Base-by-base conservation (phyloP, 2,113 vertebrate species). In the Tretioscincus oriximinensis region DNA sequence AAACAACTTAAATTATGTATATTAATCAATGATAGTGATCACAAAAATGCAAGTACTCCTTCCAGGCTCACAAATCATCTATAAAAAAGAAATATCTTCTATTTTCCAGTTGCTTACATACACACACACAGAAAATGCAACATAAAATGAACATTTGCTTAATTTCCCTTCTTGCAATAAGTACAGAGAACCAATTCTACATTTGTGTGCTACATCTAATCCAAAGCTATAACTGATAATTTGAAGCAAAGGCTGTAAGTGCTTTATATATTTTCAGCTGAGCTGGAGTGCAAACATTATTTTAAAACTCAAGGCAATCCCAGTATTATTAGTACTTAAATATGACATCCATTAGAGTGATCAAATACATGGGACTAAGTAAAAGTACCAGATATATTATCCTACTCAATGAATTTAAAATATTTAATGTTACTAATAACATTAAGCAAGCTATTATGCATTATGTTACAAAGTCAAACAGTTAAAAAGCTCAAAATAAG, bases 21-120 rank as follows among this genome's bases (percentile, higher is more conserved):
- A 88, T 91, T 85, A 80, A 87, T 84, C 90, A 86, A 26, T 35
- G 77, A 65, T 83, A 88, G 87, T 73, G 85, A 89, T 87, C 76
- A 80, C 86, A 85, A 72, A 78, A 91, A 65, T 4, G 81, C 86
- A 77, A 70, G 45, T 77, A 70, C 18, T 1, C 45, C 69, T 83
- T 51, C 86, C 85, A 88, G 90, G 93, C n/a, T 73, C 73, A 58
- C 14, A 86, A 63, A 67, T 73, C 81, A 82, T 31, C 0, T 1
- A 81, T 80, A 81, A 76, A 70, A 41, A 74, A 71, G 58, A 66
- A 22, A 35, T 2, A 14, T 49, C 22, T 16, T 0, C 63, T 41
- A 7, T 26, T 78, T 81, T 66, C 65, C 74, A 88, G 26, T 75
- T 84, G 78, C 7, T 47, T 20, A 63, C 8, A 77, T 80, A 77